Percentiles rank a stretch among this genome's conserved stretches.
Conservation (phyloP, 2,113 vertebrate species). For the Crotalus horridus region DNA sequence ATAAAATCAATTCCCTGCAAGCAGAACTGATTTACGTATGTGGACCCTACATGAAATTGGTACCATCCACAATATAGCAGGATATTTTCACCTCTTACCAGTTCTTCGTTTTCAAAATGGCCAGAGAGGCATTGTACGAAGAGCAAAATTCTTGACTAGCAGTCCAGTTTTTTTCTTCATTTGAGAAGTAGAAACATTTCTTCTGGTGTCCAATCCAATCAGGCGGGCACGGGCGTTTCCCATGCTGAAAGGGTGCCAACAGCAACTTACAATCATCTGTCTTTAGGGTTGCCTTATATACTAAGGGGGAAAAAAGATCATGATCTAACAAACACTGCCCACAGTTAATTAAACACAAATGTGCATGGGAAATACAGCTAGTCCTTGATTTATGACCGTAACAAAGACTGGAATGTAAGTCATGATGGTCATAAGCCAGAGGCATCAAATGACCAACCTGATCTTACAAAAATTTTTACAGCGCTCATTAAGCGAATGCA, state of each 20-base stretch:
- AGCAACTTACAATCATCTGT: too few relatives aligned
- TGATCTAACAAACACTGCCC: too few relatives aligned
- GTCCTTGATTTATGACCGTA: too few relatives aligned
- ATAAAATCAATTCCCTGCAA: neutral
- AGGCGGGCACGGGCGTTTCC: neutral
- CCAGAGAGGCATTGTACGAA: neutral
- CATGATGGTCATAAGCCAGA: too few relatives aligned
- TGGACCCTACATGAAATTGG: neutral
- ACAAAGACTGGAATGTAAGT: too few relatives aligned
- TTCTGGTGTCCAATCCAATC: neutral
- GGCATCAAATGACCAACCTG: too few relatives aligned
- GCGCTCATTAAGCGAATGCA: too few relatives aligned
- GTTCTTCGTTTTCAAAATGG: neutral
- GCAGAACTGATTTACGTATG: neutral
- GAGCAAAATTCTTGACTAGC: neutral
- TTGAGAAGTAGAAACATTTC: neutral
- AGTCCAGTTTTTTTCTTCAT: neutral
- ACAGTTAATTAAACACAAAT: too few relatives aligned
- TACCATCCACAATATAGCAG: neutral
- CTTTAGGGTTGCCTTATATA: accelerated
- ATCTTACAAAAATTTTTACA: too few relatives aligned
- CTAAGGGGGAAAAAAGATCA: too few relatives aligned
- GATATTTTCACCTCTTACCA: neutral
- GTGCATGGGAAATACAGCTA: too few relatives aligned
- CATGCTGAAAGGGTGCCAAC: too few relatives aligned